Percentiles rank a stretch among this genome's conserved stretches.
phyloP scores from a whole-genome alignment of 2,797 vertebrate genomes.

The Myoxocephalus aenaeus region DNA sequence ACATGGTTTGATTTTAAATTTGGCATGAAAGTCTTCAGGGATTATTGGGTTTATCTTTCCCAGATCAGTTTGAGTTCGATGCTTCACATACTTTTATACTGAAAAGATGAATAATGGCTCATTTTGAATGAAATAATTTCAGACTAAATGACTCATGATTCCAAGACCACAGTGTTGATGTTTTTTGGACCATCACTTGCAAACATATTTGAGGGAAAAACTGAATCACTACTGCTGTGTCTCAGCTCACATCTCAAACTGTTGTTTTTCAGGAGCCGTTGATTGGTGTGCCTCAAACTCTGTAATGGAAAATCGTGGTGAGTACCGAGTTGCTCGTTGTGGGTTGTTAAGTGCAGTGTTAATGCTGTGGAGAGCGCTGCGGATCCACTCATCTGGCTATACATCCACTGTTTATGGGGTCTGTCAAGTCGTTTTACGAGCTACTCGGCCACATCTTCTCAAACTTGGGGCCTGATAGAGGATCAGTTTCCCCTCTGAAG shows the following conservation, averaged over 20 bases:
- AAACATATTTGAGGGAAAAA: conserved; percentile 8
- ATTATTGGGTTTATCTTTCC: conserved; percentile 11
- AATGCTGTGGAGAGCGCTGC: conserved; percentile 53
- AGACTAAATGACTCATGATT: neutral
- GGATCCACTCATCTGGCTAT: conserved; percentile 38
- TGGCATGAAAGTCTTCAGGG: neutral
- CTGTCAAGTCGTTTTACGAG: conserved; percentile 60
- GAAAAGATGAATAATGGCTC: conserved; percentile 7
- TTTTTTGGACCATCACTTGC: neutral
- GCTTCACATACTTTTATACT: conserved; percentile 24
- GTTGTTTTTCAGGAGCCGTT: conserved; percentile 79
- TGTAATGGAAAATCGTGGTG: conserved; percentile 90
- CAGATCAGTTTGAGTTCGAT: conserved; percentile 8
- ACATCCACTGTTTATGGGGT: conserved; percentile 59
- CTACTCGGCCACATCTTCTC: conserved; percentile 45
- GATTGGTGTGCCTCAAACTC: conserved; percentile 79
- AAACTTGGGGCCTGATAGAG: conserved; percentile 3
- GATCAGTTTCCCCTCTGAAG: conserved; percentile 29
- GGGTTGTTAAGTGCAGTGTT: conserved; percentile 66
- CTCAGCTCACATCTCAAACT: conserved; percentile 32
- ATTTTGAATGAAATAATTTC: conserved; percentile 12
- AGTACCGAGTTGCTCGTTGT: conserved; percentile 68
- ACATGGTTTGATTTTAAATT: conserved; percentile 25
- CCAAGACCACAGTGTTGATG: conserved; percentile 4
- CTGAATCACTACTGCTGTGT: neutral